These are phyloP conservation scores for Oplegnathus fasciatus DNA, from an alignment of 2,113 vertebrate species.

Conservation along the genomic window DNA sequence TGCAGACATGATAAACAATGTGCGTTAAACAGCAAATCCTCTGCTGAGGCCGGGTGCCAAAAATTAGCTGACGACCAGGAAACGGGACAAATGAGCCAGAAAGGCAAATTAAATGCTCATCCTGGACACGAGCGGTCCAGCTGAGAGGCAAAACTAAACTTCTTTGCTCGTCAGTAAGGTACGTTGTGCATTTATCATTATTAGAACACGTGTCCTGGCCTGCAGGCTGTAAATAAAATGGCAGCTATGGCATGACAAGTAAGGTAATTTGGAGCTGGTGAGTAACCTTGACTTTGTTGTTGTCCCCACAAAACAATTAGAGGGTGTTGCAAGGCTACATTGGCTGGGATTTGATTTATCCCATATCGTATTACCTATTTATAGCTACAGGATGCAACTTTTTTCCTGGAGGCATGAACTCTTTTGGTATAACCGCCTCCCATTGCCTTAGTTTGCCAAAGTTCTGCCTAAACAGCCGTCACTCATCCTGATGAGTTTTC, in stretches of 20 bases:
- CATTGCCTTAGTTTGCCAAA: background rate
- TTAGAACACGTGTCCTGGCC: background rate
- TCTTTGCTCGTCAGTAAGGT: conserved; percentile 8
- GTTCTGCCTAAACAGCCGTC: conserved; percentile 19
- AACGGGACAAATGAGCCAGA: conserved; percentile 69
- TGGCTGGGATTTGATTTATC: conserved; percentile 42
- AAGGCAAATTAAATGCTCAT: conserved; percentile 64
- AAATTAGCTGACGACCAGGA: conserved; percentile 64
- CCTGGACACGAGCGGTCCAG: conserved; percentile 41
- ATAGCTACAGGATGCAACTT: conserved; percentile 39
- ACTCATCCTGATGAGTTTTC: conserved; percentile 21
- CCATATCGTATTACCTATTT: conserved; percentile 41
- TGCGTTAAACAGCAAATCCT: conserved; percentile 58
- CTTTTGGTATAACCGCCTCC: background rate
- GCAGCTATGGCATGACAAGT: background rate
- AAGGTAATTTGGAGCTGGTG: background rate
- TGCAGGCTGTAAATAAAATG: background rate
- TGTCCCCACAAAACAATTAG: conserved; percentile 43
- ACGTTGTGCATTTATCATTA: background rate
- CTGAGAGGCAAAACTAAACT: conserved; percentile 36
- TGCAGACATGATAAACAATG: conserved; percentile 57
- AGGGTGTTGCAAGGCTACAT: conserved; percentile 6
- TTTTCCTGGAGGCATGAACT: conserved; percentile 13
- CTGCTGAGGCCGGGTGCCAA: conserved; percentile 33
- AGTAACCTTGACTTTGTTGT: conserved; percentile 41